Base-by-base conservation (phyloP, 2,113 vertebrate genomes). In the Sphaerodactylus townsendi region DNA sequence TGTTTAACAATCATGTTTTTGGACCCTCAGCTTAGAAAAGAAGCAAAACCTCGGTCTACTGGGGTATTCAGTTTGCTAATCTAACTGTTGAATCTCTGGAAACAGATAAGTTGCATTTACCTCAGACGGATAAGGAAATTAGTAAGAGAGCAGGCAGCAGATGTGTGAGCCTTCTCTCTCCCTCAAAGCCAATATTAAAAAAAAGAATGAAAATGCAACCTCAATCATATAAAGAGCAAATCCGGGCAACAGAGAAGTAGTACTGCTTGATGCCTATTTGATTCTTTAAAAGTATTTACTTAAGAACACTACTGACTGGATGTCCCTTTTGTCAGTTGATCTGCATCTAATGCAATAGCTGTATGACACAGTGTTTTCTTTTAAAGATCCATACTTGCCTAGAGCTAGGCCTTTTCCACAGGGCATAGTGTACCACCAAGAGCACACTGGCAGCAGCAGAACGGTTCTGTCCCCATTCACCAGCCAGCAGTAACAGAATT, bases 141-240 rank as follows among this genome's bases (percentile, higher is more conserved):
- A 11, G 50, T 46, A 66, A 89, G 81, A 89, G 81, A 71, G 66
- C 25, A 0, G 82, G 30, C 0, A 0, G 87, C 6, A 90, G 85
- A 91, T 90, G 89, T 90, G 87, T 87, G 87, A 90, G 71, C 23
- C 44, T 72, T 23, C 48, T 9, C 15, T 53, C 48, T 56, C 65
- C 11, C 11, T 1, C 84, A 90, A 87, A 81, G 10, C 75, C 89
- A 90, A 37, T 83, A 56, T 5, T 44, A 88, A 89, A 91, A 86
- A 62, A 87, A 88, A 76, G 84, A 90, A 88, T 88, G 83, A 78
- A 86, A 92, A 3, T 74, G 46, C 25, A 73, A 87, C 62, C 50
- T 92, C 81, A 83, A 62, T 82, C 89, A 81, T 68, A 89, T 86
- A 86, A 85, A 64, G 70, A 90, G 72, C 21, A 80, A 85, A 86